These are phyloP conservation scores for Bombus sibiricus DNA, from an alignment of 1,140 invertebrate species.

Conservation along the genomic window DNA sequence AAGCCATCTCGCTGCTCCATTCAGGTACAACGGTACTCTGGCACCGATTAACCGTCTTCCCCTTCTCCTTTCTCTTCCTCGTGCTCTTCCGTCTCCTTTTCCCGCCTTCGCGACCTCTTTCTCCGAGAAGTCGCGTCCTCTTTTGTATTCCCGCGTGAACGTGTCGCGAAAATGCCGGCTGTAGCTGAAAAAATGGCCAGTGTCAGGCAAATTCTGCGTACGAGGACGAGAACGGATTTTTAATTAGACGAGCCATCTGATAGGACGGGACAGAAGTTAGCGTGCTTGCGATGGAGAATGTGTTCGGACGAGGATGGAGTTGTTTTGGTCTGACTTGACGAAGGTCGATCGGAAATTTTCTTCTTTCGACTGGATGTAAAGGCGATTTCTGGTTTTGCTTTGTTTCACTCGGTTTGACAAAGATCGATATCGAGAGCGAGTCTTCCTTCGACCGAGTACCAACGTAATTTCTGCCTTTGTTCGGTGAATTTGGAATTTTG, in stretches of 20 bases:
- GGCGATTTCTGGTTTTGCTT: too few species aligned
- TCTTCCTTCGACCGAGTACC: too few species aligned
- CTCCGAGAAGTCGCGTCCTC: constrained; percentile 19
- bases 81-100: constrained; percentile 52
- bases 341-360: too few species aligned
- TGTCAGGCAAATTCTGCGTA: not conserved
- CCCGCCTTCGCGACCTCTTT: constrained; percentile 53
- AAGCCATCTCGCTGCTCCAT: constrained; percentile 74
- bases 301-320: too few species aligned
- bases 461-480: too few species aligned
- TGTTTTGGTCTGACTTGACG: too few species aligned
- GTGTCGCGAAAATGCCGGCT: constrained; percentile 23
- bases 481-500: too few species aligned
- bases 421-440: too few species aligned
- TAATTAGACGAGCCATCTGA: not conserved
- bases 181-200: not conserved
- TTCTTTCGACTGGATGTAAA: too few species aligned
- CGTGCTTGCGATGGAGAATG: too few species aligned
- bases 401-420: too few species aligned
- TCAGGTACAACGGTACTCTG: constrained; percentile 80
- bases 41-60: constrained; percentile 77
- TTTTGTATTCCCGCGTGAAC: constrained; percentile 30
- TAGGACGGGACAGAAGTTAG: too few species aligned
- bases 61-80: constrained; percentile 50
- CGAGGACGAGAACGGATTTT: not conserved